Evolutionary conservation across 2,888 invertebrate species (phyloP), one percentile per base, ranked within the genome.

Genomic region (Nemotelus nigrinus): DNA sequence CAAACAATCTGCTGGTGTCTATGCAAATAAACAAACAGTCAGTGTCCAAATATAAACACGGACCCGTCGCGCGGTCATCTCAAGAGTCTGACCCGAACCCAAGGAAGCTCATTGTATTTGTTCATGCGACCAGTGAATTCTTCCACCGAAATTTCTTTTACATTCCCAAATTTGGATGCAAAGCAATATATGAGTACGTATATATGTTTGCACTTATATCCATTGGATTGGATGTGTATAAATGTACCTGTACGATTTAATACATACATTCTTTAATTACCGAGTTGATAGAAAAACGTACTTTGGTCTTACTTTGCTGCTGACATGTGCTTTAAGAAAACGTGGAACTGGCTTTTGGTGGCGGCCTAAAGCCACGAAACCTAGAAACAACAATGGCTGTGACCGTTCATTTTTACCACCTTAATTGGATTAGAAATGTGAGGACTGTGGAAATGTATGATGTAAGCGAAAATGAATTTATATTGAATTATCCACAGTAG

Each of bases 1-100:
- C 74, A 74, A 74, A 74, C 74, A 74, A 60, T 74, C 74, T 45
- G 63, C 74, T 60, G 53, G 70, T 70, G 74, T 60, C 74, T 74
- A 74, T 60, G 74, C 60, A 74, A 74, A 74, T 60, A 74, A 60
- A 44, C 47, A 68, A 47, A 57, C 60, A 74, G 74, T 41, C 47
- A 58, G 60, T 74, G 63, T 60, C 60, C 44, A 63, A 74, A 60
- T 39, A 74, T 39, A 72, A 72, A 58, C 60, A 60, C 44, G 70
- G 70, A 70, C 53, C 57, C 58, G 63, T 63, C 63, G 74, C 48
- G 74, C 48, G 74, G 60, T 60, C 63, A 74, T 57, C 74, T 63
- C 39, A 60, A 63, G 41, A 53, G 53, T 10, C 53, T 53, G 55
- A 60, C 47, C 41, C 48, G 74, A 74, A 74, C 10, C 45, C 47